Percentiles rank a stretch among this genome's conserved stretches.
Conservation (phyloP, 2,113 vertebrate species). For the pig (Sus scrofa) region DNA sequence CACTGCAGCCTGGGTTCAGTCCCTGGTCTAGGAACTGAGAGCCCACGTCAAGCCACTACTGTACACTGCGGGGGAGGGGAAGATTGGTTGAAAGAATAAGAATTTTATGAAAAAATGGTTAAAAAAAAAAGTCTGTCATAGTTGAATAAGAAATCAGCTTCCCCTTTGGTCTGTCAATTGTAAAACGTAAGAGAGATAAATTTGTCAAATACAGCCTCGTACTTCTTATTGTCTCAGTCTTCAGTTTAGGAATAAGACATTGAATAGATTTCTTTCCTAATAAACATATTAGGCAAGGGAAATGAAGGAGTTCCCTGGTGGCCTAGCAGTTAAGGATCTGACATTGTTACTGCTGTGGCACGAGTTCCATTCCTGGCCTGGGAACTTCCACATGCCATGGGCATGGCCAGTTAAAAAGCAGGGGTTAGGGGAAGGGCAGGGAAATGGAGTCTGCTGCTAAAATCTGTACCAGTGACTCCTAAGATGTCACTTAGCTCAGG, state of each 20-base stretch:
- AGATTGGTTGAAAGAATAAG: background rate
- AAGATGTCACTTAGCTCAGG: background rate
- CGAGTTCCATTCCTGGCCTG: no score
- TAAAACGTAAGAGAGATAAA: conserved; percentile 38
- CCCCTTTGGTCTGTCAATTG: background rate
- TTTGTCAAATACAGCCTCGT: conserved; percentile 5
- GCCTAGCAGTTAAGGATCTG: no score
- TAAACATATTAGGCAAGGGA: background rate
- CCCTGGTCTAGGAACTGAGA: no score
- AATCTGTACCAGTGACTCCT: background rate
- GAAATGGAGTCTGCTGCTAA: conserved; percentile 6
- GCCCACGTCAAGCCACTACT: no score
- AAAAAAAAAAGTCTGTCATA: conserved; percentile 15
- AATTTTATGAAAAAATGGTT: conserved; percentile 50
- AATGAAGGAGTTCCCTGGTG: background rate
- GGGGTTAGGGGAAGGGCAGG: background rate
- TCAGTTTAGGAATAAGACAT: background rate
- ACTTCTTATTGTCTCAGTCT: background rate
- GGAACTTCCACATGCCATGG: no score
- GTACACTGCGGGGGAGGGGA: no score
- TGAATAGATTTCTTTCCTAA: background rate
- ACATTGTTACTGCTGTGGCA: no score
- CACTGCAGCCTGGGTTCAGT: no score
- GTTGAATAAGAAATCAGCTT: conserved; percentile 15
- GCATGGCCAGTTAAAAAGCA: no score